Evolutionary conservation across 2,888 invertebrate species (phyloP).

Genomic region (Drosophila nr. fundita): DNA sequence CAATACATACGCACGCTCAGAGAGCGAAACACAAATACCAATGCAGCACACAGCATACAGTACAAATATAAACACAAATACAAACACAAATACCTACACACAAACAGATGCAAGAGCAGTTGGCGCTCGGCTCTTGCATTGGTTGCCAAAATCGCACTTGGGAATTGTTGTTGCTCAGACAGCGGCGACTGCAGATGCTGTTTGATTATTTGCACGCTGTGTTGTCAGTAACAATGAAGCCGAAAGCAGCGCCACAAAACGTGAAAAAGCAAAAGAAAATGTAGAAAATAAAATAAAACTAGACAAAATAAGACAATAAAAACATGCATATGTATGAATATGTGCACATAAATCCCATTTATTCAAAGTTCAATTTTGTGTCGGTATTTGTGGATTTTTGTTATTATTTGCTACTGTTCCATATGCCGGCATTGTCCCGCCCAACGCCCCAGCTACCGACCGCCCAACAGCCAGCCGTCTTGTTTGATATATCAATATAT

Average conservation of each 20-base stretch:
- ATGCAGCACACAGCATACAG: conserved; percentile 17
- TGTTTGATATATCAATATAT: conserved; percentile 8
- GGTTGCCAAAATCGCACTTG: conserved; percentile 46
- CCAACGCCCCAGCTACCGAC: conserved; percentile 8
- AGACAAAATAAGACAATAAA: conserved; percentile 12
- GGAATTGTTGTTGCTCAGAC: conserved; percentile 52
- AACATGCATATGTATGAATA: not conserved
- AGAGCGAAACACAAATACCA: conserved; percentile 68
- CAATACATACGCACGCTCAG: conserved; percentile 43
- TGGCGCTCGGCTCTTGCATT: conserved; percentile 54
- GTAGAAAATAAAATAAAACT: conserved; percentile 28
- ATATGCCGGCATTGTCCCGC: conserved; percentile 21
- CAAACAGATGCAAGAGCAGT: conserved; percentile 53
- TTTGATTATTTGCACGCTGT: conserved; percentile 45
- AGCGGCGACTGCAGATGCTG: conserved; percentile 49
- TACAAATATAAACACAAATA: conserved; percentile 2
- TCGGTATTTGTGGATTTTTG: conserved; percentile 16
- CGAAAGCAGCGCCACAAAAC: conserved; percentile 52
- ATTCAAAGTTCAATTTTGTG: conserved; percentile 33
- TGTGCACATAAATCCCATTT: conserved; percentile 21
- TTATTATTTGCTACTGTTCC: conserved; percentile 22
- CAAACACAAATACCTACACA: conserved; percentile 37
- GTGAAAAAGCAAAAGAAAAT: conserved; percentile 43
- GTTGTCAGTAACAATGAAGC: conserved; percentile 45
- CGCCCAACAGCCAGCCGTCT: conserved; percentile 4